phyloP scores from a whole-genome alignment of 2,888 invertebrate species.

The Thereva nobilitata region DNA sequence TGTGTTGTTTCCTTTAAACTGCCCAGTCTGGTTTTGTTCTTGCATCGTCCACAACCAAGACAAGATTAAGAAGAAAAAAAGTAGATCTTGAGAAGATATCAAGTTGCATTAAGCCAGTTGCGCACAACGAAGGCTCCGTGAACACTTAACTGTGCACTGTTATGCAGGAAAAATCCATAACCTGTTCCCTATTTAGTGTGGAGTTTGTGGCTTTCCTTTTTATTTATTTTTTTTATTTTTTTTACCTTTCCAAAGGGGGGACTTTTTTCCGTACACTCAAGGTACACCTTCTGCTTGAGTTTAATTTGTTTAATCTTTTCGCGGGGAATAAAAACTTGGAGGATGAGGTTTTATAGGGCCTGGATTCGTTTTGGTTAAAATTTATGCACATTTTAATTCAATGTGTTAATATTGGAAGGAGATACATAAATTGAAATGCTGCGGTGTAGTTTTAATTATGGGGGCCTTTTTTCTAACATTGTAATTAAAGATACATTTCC shows the following conservation, averaged over 20 bases:
- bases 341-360: constrained; percentile 17
- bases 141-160: constrained; percentile 21
- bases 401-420: too few relatives aligned
- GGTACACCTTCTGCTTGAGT: constrained; percentile 5
- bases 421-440: too few relatives aligned
- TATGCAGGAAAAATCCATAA: constrained; percentile 33
- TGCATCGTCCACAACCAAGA: constrained; percentile 25
- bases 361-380: constrained; percentile 22
- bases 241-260: not conserved
- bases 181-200: constrained; percentile 23
- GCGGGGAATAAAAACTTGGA: not conserved
- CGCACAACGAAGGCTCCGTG: constrained; percentile 27
- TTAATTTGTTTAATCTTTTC: constrained; percentile 33
- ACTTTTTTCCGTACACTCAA: not conserved
- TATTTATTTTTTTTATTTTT: constrained; percentile 4
- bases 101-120: constrained; percentile 35
- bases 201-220: not conserved
- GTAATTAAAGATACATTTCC: too few relatives aligned
- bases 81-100: constrained; percentile 34
- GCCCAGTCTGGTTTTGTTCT: constrained; percentile 33
- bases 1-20: constrained; percentile 33
- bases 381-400: constrained; percentile 28
- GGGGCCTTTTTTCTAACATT: too few relatives aligned
- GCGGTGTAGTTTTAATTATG: too few relatives aligned
- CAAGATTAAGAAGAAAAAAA: constrained; percentile 28